Base-by-base conservation (phyloP, 2,797 vertebrate genomes). In the Cossypha caffra region DNA sequence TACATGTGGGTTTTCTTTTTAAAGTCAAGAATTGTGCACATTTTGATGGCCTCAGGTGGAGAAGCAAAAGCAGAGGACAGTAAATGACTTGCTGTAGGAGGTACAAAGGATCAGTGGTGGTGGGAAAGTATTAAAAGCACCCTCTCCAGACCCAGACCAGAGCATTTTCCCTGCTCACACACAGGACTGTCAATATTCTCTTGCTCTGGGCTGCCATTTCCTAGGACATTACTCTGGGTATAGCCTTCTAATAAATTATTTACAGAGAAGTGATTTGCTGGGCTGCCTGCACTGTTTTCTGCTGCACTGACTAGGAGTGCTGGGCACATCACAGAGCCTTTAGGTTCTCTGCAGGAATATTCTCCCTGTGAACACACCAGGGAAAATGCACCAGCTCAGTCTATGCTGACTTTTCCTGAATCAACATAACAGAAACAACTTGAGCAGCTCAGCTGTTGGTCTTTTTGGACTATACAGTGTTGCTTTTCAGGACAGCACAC, bases 181-280 rank as follows among this genome's bases (percentile, higher is more conserved):
- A 31, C 21, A 13, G n/a, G 21, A 26, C 31, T 91, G 23, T 83
- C 84, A 72, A 31, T 74, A 40, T 55, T 90, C 58, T 58, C 11
- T 48, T 4, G 9, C 75, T 83, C 61, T 83, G 50, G 63, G 61
- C 78, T 95, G 81, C 63, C 0, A 0, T 62, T 87, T 69, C 50
- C 13, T 48, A n/a, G 40, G 43, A 82, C 0, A 0, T 91, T 87
- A 25, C 63, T 92, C 40, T 67, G 29, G 79, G 51, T 51, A 59
- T 40, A 55, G 11, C 20, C 37, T 86, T 91, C 80, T 77, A 91
- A 91, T 94, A 85, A 87, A 71, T 79, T 79, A 67, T 89, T 94
- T 77, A 73, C 77, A 85, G 72, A 73, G 55, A 66, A 21, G n/a
- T 83, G 67, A 40, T 85, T 83, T 95, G 48, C 81, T 92, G 72